These are phyloP conservation scores for Xiphydria camelus DNA, from an alignment of 2,888 invertebrate species.

Conservation along the genomic window DNA sequence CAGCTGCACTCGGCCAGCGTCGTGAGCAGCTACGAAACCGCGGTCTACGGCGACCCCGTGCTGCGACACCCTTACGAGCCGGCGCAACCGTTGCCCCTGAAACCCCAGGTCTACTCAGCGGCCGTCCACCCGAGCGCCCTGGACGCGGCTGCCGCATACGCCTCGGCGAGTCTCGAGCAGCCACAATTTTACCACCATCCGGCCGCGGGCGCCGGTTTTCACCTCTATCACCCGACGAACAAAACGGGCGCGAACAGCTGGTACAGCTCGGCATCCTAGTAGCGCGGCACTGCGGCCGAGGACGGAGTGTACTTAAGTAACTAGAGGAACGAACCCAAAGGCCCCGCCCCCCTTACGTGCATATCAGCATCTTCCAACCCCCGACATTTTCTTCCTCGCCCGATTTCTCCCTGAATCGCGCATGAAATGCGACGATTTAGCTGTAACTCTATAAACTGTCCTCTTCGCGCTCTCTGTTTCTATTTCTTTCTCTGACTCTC, in stretches of 20 bases:
- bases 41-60: constrained; percentile 59
- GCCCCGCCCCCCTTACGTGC: constrained; percentile 21
- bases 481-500: too few species aligned
- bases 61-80: constrained; percentile 61
- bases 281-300: constrained; percentile 26
- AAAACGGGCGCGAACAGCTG: constrained; percentile 75
- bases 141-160: constrained; percentile 64
- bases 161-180: constrained; percentile 70
- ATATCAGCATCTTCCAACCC: constrained; percentile 16
- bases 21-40: constrained; percentile 69
- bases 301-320: constrained; percentile 51
- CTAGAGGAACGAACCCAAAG: constrained; percentile 42
- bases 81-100: constrained; percentile 75
- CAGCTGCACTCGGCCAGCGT: constrained; percentile 59
- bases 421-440: too few species aligned
- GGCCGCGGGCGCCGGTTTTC: constrained; percentile 76
- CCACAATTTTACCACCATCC: constrained; percentile 83
- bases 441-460: too few species aligned
- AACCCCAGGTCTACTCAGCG: constrained; percentile 84
- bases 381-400: neutral
- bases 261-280: constrained; percentile 80
- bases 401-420: neutral
- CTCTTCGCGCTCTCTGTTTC: too few species aligned
- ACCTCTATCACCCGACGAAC: constrained; percentile 82
- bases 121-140: constrained; percentile 60